phyloP scores from a whole-genome alignment of 2,113 vertebrate genomes.

The Acrocephalus arundinaceus region DNA sequence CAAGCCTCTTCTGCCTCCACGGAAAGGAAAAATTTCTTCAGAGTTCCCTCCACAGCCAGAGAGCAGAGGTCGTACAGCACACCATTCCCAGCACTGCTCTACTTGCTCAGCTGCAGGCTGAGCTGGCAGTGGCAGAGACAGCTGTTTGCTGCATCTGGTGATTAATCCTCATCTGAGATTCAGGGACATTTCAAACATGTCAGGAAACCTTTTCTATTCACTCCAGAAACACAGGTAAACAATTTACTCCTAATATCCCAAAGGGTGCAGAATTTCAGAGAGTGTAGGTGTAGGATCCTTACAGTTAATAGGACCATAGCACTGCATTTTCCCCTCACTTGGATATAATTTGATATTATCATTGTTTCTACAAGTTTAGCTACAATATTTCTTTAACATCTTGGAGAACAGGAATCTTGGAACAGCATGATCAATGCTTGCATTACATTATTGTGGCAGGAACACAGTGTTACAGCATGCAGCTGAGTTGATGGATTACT shows the following conservation, averaged over 20 bases:
- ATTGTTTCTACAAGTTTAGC: background rate
- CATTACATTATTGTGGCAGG: background rate
- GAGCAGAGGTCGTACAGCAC: rapidly evolving
- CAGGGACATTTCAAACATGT: background rate
- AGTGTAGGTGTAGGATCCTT: background rate
- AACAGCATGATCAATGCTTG: background rate
- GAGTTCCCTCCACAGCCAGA: background rate
- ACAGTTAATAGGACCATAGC: background rate
- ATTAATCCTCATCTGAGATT: background rate
- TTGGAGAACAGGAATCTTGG: background rate
- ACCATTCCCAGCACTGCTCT: rapidly evolving
- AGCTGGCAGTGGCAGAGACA: background rate
- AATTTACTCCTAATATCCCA: background rate
- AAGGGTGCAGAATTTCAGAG: background rate
- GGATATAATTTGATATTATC: background rate
- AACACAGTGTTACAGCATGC: background rate
- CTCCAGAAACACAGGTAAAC: background rate
- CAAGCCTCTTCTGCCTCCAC: background rate
- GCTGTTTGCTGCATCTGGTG: background rate
- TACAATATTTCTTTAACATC: background rate
- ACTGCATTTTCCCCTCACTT: background rate
- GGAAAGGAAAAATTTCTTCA: background rate
- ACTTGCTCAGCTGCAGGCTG: background rate
- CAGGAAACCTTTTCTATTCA: background rate
- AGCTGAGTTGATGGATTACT: background rate